phyloP scores from a whole-genome alignment of 2,797 vertebrate genomes.

The Bufotes viridis region DNA sequence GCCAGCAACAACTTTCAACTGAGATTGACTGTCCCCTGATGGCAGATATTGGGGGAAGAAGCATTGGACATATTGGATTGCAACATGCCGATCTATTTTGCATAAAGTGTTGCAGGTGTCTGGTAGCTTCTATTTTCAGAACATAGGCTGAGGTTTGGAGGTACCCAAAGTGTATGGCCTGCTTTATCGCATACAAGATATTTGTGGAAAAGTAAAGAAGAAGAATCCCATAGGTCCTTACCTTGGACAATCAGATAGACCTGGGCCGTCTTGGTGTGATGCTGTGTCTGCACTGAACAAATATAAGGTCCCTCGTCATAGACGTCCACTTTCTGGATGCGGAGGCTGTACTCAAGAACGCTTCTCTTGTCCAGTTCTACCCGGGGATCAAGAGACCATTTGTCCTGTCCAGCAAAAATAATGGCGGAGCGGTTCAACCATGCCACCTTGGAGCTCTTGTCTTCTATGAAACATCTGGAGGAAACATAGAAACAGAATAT shows the following conservation, averaged over 20 bases:
- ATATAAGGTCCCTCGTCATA: constrained; percentile 96
- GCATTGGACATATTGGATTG: no score
- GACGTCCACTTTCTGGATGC: constrained; percentile 98
- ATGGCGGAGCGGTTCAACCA: constrained; percentile 99
- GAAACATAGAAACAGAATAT: constrained; percentile 49
- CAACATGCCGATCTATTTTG: no score
- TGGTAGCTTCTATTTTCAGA: no score
- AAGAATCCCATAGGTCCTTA: constrained; percentile 70
- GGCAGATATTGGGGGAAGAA: no score
- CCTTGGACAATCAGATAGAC: constrained; percentile 99
- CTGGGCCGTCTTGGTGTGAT: constrained; percentile 94
- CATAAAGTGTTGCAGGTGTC: no score
- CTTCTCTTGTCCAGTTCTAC: constrained; percentile 96
- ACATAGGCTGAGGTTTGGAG: no score
- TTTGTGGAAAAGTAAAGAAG: background rate
- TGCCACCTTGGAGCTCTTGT: constrained; percentile 96
- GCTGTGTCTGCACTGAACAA: constrained; percentile 96
- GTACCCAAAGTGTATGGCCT: no score
- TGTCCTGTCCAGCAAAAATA: constrained; percentile 97
- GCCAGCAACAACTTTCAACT: background rate
- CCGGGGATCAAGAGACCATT: constrained; percentile 97
- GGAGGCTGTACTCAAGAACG: constrained; percentile 96
- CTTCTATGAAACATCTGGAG: constrained; percentile 94
- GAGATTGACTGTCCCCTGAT: no score
- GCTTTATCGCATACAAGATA: background rate